These are phyloP conservation scores for Limosa lapponica DNA, from an alignment of 2,797 vertebrate species.

Conservation along the genomic window DNA sequence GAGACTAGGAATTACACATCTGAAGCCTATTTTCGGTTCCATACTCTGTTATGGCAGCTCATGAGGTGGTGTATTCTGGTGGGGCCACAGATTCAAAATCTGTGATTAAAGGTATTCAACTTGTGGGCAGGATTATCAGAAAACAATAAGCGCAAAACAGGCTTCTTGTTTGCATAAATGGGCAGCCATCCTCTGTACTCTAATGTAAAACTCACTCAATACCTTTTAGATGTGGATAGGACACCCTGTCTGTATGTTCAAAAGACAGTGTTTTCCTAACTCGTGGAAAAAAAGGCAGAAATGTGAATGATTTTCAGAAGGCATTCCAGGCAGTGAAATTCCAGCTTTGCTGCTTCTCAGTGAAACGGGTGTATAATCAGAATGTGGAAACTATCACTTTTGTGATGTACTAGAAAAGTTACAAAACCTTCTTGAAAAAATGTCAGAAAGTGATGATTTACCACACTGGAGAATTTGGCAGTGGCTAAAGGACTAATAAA, in stretches of 20 bases:
- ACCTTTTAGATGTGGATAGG: background rate
- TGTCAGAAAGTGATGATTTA: conserved; percentile 48
- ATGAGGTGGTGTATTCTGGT: background rate
- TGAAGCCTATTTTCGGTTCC: background rate
- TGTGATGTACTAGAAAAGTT: background rate
- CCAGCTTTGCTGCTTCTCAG: background rate
- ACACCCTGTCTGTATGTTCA: background rate
- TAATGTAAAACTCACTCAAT: background rate
- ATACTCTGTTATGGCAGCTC: background rate
- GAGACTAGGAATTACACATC: background rate
- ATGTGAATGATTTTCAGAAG: background rate
- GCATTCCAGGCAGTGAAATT: background rate
- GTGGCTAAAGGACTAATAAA: conserved; percentile 1
- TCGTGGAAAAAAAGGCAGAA: background rate
- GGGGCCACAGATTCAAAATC: background rate
- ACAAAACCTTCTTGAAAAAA: conserved; percentile 32
- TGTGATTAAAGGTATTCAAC: background rate
- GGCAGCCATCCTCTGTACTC: background rate
- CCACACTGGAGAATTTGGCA: conserved; percentile 34
- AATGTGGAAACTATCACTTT: conserved; percentile 30
- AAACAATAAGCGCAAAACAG: background rate
- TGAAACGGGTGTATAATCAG: background rate
- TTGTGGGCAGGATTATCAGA: background rate
- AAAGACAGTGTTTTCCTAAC: background rate
- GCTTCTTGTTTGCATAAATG: background rate